These are phyloP conservation scores for Rattus rattus DNA, from an alignment of 2,113 vertebrate species.

Conservation along the genomic window DNA sequence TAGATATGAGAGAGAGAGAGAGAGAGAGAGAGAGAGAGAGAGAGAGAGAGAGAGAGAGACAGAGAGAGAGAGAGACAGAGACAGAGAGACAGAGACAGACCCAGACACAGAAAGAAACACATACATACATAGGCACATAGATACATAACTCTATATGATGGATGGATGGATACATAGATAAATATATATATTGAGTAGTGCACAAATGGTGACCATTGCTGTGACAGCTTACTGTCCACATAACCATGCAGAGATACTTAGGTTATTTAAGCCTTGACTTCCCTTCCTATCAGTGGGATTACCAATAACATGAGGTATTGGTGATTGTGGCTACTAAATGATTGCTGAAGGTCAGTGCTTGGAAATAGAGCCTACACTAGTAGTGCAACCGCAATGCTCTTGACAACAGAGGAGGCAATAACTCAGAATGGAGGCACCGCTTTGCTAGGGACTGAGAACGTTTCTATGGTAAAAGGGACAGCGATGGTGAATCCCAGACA, in stretches of 20 bases:
- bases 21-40: too few species aligned
- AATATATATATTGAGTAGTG: not conserved
- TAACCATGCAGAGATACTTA: not conserved
- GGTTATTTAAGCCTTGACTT: not conserved
- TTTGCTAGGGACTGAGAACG: not conserved
- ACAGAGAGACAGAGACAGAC: too few species aligned
- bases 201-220: not conserved
- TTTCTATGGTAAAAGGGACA: not conserved
- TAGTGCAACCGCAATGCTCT: not conserved
- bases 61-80: too few species aligned
- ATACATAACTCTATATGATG: too few species aligned
- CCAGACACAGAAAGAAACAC: too few species aligned
- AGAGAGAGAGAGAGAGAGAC: too few species aligned
- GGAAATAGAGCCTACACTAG: not conserved
- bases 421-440: not conserved
- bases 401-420: not conserved
- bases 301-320: not conserved
- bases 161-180: too few species aligned
- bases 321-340: not conserved
- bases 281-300: not conserved
- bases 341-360: not conserved
- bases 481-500: fast-evolving
- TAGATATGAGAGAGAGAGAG: too few species aligned
- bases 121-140: not conserved
- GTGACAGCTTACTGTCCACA: not conserved